A percentile compares a stretch with the other conserved stretches of the same genome.
These are phyloP conservation scores for Hyalella azteca DNA, from an alignment of 2,888 invertebrate species.

Conservation along the genomic window DNA sequence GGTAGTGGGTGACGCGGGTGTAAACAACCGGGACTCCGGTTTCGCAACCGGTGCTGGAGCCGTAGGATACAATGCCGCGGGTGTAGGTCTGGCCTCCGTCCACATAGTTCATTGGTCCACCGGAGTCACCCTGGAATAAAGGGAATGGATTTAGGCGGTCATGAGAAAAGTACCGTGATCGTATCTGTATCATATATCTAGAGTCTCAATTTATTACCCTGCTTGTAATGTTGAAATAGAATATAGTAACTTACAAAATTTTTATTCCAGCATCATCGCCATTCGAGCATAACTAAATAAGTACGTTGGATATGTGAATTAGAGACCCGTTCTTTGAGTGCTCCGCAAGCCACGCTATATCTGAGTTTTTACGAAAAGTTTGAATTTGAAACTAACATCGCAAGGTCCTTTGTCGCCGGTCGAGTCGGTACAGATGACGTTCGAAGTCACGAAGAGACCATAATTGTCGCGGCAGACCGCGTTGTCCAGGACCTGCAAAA, in stretches of 20 bases:
- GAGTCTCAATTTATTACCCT: not conserved
- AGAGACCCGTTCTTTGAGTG: too few relatives aligned
- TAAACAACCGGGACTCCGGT: conserved; percentile 63
- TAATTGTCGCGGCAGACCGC: conserved; percentile 38
- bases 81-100: conserved; percentile 51
- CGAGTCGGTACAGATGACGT: conserved; percentile 47
- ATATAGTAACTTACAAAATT: too few relatives aligned
- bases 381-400: conserved; percentile 49
- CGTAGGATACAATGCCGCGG: conserved; percentile 62
- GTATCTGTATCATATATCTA: not conserved
- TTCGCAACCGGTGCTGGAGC: conserved; percentile 62
- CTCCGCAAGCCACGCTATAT: too few relatives aligned
- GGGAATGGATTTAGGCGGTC: too few relatives aligned
- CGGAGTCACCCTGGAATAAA: conserved; percentile 61
- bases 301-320: too few relatives aligned
- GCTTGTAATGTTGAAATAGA: too few relatives aligned
- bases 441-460: conserved; percentile 38
- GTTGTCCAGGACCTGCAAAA: conserved; percentile 35
- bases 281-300: too few relatives aligned
- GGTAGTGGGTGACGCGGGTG: conserved; percentile 63
- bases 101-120: conserved; percentile 60
- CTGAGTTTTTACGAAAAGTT: not conserved
- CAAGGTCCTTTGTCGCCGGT: conserved; percentile 53
- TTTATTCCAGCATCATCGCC: too few relatives aligned
- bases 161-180: too few relatives aligned